Percentiles rank a stretch among this genome's conserved stretches.
These are phyloP conservation scores for Athene cunicularia DNA, from an alignment of 2,113 vertebrate species.

Conservation along the genomic window DNA sequence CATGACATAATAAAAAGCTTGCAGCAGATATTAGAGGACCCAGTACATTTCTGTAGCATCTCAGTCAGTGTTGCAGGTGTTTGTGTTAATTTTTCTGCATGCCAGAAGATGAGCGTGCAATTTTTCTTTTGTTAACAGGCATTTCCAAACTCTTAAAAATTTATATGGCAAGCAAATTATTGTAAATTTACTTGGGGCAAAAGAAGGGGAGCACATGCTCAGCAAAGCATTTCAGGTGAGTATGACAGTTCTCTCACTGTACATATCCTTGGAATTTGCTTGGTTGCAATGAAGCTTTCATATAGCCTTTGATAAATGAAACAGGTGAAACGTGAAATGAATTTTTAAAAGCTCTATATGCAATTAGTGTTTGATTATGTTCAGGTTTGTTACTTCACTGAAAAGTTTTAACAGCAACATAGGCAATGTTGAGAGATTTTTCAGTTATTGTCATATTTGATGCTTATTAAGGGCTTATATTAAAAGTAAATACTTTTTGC, in stretches of 20 bases:
- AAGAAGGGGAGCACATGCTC: constrained; percentile 98
- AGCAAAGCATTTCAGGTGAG: constrained; percentile 97
- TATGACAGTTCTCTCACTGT: not conserved
- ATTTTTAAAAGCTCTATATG: not conserved
- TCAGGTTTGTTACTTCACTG: not conserved
- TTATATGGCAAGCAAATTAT: constrained; percentile 95
- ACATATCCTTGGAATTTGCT: not conserved
- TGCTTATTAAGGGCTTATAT: not conserved
- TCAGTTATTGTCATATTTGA: not conserved
- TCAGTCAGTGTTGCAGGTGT: not conserved
- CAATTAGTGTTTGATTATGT: not conserved
- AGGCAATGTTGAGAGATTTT: not conserved
- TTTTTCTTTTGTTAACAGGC: constrained; percentile 77
- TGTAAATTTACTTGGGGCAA: constrained; percentile 94
- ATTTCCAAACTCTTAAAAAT: constrained; percentile 90
- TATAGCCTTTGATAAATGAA: not conserved
- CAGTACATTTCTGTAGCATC: not conserved
- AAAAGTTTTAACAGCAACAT: not conserved
- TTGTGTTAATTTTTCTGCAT: not conserved
- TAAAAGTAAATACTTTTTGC: not conserved
- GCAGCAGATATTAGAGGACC: not conserved
- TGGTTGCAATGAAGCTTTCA: not conserved
- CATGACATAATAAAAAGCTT: not conserved
- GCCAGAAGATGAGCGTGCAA: not conserved
- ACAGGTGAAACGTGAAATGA: not conserved